Evolutionary conservation across 2,888 invertebrate genomes (phyloP), one percentile per base, ranked within the genome.

Genomic region (Drosophila siamana): DNA sequence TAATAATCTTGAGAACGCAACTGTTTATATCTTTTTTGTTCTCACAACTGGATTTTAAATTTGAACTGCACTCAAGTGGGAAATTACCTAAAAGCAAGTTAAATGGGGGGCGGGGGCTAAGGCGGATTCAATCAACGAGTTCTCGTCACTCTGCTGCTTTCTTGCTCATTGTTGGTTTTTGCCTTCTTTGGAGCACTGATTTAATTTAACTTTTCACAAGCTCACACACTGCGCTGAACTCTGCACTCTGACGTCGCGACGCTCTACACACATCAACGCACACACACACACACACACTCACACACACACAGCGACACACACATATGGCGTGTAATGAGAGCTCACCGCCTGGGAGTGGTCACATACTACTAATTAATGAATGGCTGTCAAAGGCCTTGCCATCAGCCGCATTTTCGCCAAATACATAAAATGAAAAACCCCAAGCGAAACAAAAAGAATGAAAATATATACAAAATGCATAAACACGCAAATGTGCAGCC

Each of bases 281-380:
- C 19, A 19, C 19, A 19, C 19, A 19, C 19, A 19, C 19, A 19
- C 19, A 19, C 19, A 19, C 19, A 19, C 19, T 2, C 19, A 19
- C 19, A 19, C 69, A 48, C 46, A 28, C 40, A 48, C 48, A 26
- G 16, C 16, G n/a, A 30, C 30, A 9, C 57, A 52, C 54, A 54
- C 50, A 28, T 66, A 26, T 47, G 26, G 44, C 43, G 41, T 33
- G 33, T 11, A 48, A 62, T 47, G 73, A 68, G 68, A 51, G 50
- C 62, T 63, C 44, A 38, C 40, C 71, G 52, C 56, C 62, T 74
- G 83, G 88, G 86, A 75, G 81, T 82, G 88, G 73, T 86, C 86
- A 64, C 80, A 82, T n/a, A 33, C 11, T 33, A 33, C 11, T 88
- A 86, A 82, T 82, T 82, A 82, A 82, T 82, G 88, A 88, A 82